Conservation (phyloP, 2,797 vertebrate species). For the Geotria australis region DNA sequence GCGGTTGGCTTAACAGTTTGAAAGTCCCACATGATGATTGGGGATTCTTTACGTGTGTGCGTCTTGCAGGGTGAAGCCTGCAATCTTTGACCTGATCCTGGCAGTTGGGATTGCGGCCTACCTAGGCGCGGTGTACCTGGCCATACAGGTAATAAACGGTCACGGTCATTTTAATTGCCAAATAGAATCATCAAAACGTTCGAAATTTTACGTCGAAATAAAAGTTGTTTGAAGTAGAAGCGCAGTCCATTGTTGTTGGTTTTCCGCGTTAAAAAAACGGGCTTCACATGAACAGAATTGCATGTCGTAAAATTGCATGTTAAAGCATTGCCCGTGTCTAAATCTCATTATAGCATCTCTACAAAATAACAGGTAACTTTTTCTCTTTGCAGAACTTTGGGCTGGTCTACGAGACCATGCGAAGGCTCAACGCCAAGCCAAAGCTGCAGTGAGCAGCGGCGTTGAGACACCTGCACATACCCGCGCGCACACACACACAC, state of each 20-base stretch:
- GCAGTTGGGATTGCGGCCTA: conserved; percentile 79
- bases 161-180: accelerated
- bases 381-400: conserved; percentile 37
- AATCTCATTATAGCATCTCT: no score
- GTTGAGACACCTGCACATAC: not conserved
- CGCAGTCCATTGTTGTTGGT: not conserved
- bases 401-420: conserved; percentile 44
- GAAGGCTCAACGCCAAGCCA: conserved; percentile 43
- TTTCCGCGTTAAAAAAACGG: not conserved
- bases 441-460: conserved; percentile 34
- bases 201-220: no score
- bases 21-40: no score
- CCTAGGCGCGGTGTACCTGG: conserved; percentile 57
- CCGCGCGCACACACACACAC: no score
- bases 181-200: no score
- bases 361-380: not conserved
- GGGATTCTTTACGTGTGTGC: not conserved
- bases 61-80: conserved; percentile 57
- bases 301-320: not conserved
- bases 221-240: no score
- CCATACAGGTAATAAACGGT: conserved; percentile 37
- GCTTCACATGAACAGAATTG: not conserved
- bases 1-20: no score
- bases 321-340: not conserved
- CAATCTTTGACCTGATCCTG: conserved; percentile 77